A percentile compares a stretch with the other conserved stretches of the same genome.
Evolutionary conservation across 2,797 vertebrate genomes (phyloP).

Genomic region (Scolopax bukidnonensis): DNA sequence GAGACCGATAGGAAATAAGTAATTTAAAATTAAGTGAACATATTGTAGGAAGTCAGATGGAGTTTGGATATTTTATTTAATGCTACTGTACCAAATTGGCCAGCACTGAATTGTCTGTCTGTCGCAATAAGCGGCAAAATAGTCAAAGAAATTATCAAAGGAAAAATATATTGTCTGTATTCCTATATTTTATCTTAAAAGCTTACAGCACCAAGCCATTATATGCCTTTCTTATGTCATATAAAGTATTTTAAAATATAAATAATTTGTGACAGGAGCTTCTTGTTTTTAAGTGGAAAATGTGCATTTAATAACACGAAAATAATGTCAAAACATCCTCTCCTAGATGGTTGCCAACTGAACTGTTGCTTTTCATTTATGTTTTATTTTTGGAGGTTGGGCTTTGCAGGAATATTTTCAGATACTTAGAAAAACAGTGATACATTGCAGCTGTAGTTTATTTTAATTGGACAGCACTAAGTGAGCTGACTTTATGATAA

Average conservation of each 20-base stretch:
- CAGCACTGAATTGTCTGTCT: not conserved
- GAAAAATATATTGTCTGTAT: not conserved
- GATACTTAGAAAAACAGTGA: constrained; percentile 23
- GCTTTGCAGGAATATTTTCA: constrained; percentile 7
- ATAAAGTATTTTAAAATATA: constrained; percentile 49
- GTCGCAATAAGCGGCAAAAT: not conserved
- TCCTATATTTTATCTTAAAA: constrained; percentile 32
- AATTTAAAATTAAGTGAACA: not conserved
- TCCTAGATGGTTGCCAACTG: constrained; percentile 38
- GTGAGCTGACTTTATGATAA: constrained; percentile 37
- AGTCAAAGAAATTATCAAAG: not conserved
- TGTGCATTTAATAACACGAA: constrained; percentile 68
- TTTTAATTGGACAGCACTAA: constrained; percentile 52
- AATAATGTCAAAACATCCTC: constrained; percentile 60
- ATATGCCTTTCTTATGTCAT: constrained; percentile 57
- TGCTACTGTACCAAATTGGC: not conserved
- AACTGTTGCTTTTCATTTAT: constrained; percentile 56
- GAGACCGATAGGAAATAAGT: not conserved
- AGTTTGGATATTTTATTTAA: not conserved
- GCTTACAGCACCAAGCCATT: constrained; percentile 21
- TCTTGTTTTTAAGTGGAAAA: constrained; percentile 73
- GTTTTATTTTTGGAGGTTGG: not conserved
- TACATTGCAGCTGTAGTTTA: constrained; percentile 53
- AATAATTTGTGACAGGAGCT: constrained; percentile 69
- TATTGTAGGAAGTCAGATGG: not conserved